Conservation (phyloP, 2,113 vertebrate genomes). For the Aix galericulata region DNA sequence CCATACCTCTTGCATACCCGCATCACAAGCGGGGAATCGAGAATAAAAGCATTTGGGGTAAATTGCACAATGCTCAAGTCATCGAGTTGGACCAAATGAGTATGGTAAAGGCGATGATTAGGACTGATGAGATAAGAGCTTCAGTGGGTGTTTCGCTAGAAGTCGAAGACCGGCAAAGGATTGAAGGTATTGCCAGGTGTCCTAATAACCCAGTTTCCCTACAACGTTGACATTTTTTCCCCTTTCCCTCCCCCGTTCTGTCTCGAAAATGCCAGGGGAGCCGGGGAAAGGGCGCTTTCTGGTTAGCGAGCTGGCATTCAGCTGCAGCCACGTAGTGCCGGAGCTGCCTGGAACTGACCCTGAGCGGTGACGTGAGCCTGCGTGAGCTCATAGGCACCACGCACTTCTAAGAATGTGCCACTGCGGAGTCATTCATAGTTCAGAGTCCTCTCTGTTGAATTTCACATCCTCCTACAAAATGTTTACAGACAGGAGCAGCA, state of each 20-base stretch:
- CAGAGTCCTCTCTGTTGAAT: slow-evolving; percentile 37
- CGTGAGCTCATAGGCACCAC: slow-evolving; percentile 50
- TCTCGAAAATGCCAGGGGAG: neutral
- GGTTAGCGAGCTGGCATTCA: neutral
- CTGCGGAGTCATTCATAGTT: slow-evolving; percentile 41
- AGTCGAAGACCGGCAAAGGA: neutral
- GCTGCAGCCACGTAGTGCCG: neutral
- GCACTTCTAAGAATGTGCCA: slow-evolving; percentile 31
- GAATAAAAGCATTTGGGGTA: neutral
- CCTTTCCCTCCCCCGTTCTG: rapidly evolving
- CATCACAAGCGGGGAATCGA: neutral
- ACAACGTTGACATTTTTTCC: neutral
- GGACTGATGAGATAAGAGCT: neutral
- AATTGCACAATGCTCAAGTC: neutral
- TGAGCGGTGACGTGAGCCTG: neutral
- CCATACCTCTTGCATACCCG: neutral
- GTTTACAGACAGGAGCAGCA: slow-evolving; percentile 49
- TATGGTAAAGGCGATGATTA: neutral
- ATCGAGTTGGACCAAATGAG: neutral
- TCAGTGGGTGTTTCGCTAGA: neutral
- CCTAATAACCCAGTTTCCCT: neutral
- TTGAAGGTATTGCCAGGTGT: neutral
- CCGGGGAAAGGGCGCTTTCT: neutral
- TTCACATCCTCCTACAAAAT: slow-evolving; percentile 56
- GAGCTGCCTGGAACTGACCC: slow-evolving; percentile 12